Evolutionary conservation across 1,140 invertebrate genomes (phyloP), one percentile per base, ranked within the genome.

Genomic region (Neodiprion fabricii): DNA sequence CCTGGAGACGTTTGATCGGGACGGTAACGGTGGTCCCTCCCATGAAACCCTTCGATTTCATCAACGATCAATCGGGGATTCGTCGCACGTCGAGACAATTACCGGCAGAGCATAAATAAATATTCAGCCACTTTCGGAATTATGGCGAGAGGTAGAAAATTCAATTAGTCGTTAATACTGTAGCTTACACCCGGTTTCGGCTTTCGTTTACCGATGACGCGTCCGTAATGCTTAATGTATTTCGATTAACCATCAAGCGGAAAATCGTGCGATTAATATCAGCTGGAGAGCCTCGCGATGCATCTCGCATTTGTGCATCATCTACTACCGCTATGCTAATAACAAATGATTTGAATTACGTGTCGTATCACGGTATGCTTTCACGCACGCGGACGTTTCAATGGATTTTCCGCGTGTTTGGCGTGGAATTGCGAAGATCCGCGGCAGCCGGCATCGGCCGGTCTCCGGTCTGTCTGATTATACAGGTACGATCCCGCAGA

Each of bases 21-120:
- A 17, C 53, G 53, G 53, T 61, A 61, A 61, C 53, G 53, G 53
- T 61, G 53, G 53, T 9, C 53, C 53, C 53, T 61, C 53, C 11
- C 11, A 4, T 61, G 5, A 17, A 9, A 61, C 53, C 53, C 53
- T 12, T 61, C 72, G 80, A 78, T 81, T 78, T 79, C 74, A 85
- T 84, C 81, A 77, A 71, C 77, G 80, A 81, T 82, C 4, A 61
- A 82, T 84, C 81, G 77, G 75, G 75, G 67, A 82, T 79, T 80
- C 81, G 78, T 78, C 80, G 79, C 82, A 83, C 82, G 82, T 80
- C 83, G 80, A 78, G 80, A 82, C 81, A 81, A 83, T 84, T 85
- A 84, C 75, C 73, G 79, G 72, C 79, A 78, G 75, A 75, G 77
- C 73, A 81, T 84, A 83, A 84, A 84, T 84, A 85, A 85, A 79